phyloP scores from a whole-genome alignment of 2,888 invertebrate genomes.

The Kuschelorhynchus macadamiae region DNA sequence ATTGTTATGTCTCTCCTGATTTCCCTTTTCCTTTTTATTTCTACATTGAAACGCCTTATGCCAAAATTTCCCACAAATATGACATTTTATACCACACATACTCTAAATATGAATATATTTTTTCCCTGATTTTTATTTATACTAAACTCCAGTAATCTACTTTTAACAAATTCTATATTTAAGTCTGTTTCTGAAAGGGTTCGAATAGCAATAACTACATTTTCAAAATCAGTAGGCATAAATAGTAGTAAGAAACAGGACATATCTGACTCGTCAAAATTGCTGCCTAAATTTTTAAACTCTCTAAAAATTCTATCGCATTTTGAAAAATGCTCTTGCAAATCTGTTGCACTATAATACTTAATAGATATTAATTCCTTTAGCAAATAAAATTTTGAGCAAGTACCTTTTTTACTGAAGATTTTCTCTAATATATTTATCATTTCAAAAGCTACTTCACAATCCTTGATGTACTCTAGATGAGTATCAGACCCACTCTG shows the following conservation, averaged over 20 bases:
- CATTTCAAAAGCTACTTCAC: conserved; percentile 38
- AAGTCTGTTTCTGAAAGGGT: conserved; percentile 44
- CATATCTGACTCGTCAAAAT: conserved; percentile 21
- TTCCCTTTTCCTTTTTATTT: conserved; percentile 9
- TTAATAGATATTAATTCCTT: conserved; percentile 2
- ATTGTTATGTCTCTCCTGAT: too few relatives aligned
- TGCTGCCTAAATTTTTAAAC: conserved; percentile 25
- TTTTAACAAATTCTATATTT: conserved; percentile 42
- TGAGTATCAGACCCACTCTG: conserved; percentile 45
- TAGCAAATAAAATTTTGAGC: background rate
- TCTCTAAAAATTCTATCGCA: conserved; percentile 47
- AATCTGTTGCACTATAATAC: background rate
- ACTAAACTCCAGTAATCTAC: conserved; percentile 40
- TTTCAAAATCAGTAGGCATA: conserved; percentile 49
- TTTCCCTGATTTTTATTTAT: conserved; percentile 31
- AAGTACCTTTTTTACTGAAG: conserved; percentile 33
- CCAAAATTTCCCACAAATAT: conserved; percentile 28
- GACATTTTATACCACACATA: conserved; percentile 45
- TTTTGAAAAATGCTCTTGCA: conserved; percentile 39
- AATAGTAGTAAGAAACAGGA: conserved; percentile 44
- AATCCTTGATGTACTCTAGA: conserved; percentile 45
- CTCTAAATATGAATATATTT: conserved; percentile 41
- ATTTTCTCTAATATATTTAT: conserved; percentile 40
- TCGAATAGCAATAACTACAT: conserved; percentile 44
- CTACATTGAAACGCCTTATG: background rate